These are phyloP conservation scores for Drosophila borborema DNA, from an alignment of 2,888 invertebrate species.

Conservation along the genomic window DNA sequence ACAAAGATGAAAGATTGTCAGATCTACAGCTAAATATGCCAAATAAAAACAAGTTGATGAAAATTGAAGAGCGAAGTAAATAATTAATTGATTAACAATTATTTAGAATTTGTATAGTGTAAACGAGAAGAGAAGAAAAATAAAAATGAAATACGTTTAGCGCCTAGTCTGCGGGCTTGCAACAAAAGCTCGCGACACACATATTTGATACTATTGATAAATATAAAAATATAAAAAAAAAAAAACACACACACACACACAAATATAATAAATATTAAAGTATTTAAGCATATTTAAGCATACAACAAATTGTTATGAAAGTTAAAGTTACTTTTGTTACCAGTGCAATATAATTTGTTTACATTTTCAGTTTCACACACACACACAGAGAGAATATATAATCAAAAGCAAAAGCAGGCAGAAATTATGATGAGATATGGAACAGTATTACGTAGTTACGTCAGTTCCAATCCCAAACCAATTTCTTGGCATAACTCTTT, in stretches of 20 bases:
- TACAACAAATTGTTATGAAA: slow-evolving; percentile 78
- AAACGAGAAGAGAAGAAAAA: slow-evolving; percentile 2
- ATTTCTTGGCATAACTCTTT: slow-evolving; percentile 3
- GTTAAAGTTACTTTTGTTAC: slow-evolving; percentile 78
- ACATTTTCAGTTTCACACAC: slow-evolving; percentile 45
- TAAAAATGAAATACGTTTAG: slow-evolving; percentile 58
- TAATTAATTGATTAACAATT: slow-evolving; percentile 61
- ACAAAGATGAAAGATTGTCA: slow-evolving; percentile 67
- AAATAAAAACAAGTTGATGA: slow-evolving; percentile 62
- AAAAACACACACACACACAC: not conserved
- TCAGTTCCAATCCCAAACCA: not conserved
- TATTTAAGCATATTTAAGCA: slow-evolving; percentile 62
- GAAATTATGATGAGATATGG: slow-evolving; percentile 16
- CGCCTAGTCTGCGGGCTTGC: slow-evolving; percentile 72
- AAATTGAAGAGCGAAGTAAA: slow-evolving; percentile 36
- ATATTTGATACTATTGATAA: slow-evolving; percentile 76
- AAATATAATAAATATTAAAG: slow-evolving; percentile 67
- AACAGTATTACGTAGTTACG: slow-evolving; percentile 44
- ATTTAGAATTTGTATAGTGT: slow-evolving; percentile 77
- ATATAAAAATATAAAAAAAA: slow-evolving; percentile 17
- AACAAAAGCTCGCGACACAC: slow-evolving; percentile 51
- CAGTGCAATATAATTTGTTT: slow-evolving; percentile 68
- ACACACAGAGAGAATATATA: slow-evolving; percentile 15
- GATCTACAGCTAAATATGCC: slow-evolving; percentile 85
- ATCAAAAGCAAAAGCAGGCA: slow-evolving; percentile 22